A percentile compares a stretch with the other conserved stretches of the same genome.
phyloP scores from a whole-genome alignment of 2,888 invertebrate genomes.

The Macaria liturata region DNA sequence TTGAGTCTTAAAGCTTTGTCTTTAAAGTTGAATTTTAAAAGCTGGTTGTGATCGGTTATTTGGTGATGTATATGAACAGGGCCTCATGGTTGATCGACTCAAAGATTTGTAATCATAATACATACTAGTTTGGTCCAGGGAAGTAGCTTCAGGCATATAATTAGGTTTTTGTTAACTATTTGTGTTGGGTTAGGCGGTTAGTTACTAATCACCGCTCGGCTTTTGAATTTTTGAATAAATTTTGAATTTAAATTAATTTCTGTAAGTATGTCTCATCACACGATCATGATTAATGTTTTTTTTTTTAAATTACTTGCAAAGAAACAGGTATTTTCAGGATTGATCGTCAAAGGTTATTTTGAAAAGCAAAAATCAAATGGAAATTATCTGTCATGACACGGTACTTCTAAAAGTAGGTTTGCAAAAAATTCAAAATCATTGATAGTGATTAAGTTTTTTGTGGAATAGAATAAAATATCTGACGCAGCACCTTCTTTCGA shows the following conservation, averaged over 20 bases:
- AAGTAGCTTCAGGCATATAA: slow-evolving; percentile 61
- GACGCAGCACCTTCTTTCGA: no score
- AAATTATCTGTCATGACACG: no score
- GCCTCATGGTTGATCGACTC: slow-evolving; percentile 72
- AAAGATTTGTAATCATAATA: slow-evolving; percentile 69
- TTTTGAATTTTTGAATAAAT: slow-evolving; percentile 4
- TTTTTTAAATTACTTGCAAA: no score
- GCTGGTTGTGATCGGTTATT: slow-evolving; percentile 41
- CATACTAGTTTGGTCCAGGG: slow-evolving; percentile 63
- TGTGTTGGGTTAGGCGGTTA: slow-evolving; percentile 27
- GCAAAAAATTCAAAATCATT: no score
- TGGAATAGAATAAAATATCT: no score
- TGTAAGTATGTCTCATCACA: not conserved
- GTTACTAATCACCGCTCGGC: slow-evolving; percentile 14
- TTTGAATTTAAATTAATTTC: slow-evolving; percentile 2
- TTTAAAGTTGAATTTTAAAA: slow-evolving; percentile 35
- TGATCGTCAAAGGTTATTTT: no score
- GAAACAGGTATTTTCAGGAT: no score
- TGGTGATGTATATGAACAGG: slow-evolving; percentile 60
- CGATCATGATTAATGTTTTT: no score
- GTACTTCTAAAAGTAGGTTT: no score
- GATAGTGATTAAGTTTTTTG: no score
- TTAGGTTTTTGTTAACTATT: slow-evolving; percentile 60
- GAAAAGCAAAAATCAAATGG: no score
- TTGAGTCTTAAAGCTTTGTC: slow-evolving; percentile 37